A percentile compares a stretch with the other conserved stretches of the same genome.
These are phyloP conservation scores for Muscicapa comitata DNA, from an alignment of 2,797 vertebrate species.

Conservation along the genomic window DNA sequence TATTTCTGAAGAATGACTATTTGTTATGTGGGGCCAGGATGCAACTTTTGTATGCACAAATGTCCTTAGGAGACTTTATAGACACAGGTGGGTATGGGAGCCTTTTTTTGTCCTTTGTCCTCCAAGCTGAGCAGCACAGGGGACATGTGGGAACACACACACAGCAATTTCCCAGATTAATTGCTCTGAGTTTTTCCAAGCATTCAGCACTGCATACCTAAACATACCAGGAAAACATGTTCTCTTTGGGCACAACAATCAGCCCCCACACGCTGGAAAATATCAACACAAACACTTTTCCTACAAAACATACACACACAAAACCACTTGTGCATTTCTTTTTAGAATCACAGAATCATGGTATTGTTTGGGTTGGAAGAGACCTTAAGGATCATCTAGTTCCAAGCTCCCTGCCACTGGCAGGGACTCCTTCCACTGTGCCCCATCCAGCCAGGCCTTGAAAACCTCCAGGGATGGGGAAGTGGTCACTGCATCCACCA, in stretches of 20 bases:
- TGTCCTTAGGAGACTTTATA: background rate
- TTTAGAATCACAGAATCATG: background rate
- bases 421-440: background rate
- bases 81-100: fast-evolving
- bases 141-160: background rate
- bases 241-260: background rate
- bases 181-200: background rate
- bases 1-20: background rate
- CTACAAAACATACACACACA: background rate
- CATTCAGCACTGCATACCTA: background rate
- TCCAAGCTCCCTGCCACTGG: background rate
- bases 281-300: background rate
- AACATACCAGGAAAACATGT: background rate
- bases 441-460: background rate
- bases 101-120: background rate
- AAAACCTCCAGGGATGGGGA: background rate
- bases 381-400: background rate
- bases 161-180: background rate
- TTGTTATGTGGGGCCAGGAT: background rate
- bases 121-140: background rate
- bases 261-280: background rate
- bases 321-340: fast-evolving
- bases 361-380: background rate
- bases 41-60: background rate
- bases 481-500: background rate